These are phyloP conservation scores for Alloplasta piceator DNA, from an alignment of 2,888 invertebrate species.

Conservation along the genomic window DNA sequence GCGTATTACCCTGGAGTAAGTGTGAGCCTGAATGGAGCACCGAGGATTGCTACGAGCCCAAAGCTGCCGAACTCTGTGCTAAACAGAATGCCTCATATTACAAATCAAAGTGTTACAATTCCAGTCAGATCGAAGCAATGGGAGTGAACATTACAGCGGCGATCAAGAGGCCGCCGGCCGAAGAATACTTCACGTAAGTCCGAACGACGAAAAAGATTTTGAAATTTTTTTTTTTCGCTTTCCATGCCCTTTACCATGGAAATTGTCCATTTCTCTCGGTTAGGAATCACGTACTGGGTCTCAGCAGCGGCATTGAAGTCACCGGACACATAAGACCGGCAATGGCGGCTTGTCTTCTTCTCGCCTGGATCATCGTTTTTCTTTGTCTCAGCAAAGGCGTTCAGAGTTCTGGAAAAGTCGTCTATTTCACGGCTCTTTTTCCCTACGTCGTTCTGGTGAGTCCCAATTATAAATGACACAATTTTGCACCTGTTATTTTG, in stretches of 20 bases:
- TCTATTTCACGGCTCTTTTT: conserved; percentile 91
- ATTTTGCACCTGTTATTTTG: background rate
- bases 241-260: background rate
- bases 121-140: conserved; percentile 84
- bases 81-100: conserved; percentile 87
- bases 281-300: conserved; percentile 86
- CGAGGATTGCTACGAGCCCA: conserved; percentile 88
- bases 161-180: conserved; percentile 87
- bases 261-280: background rate
- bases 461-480: conserved; percentile 21
- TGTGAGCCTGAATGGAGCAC: conserved; percentile 90
- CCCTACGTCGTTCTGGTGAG: conserved; percentile 91
- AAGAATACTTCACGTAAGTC: conserved; percentile 89
- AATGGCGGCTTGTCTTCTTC: conserved; percentile 89
- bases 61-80: conserved; percentile 87
- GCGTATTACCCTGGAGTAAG: conserved; percentile 88
- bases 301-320: conserved; percentile 90
- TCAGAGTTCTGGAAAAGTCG: conserved; percentile 92
- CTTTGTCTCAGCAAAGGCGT: conserved; percentile 92
- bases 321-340: conserved; percentile 88
- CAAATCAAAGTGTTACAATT: conserved; percentile 86
- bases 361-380: conserved; percentile 92
- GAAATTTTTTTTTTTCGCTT: background rate
- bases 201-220: conserved; percentile 11
- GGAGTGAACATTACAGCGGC: conserved; percentile 85